phyloP scores from a whole-genome alignment of 2,113 vertebrate species.

The Stomatorhinus ivindoensis region DNA sequence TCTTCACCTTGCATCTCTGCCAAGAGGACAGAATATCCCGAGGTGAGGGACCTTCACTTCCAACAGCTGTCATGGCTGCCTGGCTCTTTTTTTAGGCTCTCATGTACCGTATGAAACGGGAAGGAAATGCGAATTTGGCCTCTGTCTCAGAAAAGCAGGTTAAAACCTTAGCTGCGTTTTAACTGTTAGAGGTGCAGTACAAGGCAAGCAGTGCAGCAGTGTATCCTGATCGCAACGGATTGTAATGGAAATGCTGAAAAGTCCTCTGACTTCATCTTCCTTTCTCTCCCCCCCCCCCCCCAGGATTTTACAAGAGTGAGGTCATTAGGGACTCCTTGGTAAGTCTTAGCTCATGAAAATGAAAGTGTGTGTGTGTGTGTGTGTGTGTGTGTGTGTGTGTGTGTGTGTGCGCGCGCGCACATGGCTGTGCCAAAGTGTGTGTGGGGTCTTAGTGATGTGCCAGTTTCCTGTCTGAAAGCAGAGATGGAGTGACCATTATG shows the following conservation, averaged over 20 bases:
- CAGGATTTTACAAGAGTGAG: slow-evolving; percentile 97
- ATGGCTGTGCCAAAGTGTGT: neutral
- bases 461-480: neutral
- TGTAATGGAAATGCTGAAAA: neutral
- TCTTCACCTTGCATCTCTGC: slow-evolving; percentile 92
- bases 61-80: neutral
- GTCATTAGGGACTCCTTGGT: slow-evolving; percentile 97
- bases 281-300: slow-evolving; percentile 23
- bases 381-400: too few relatives aligned
- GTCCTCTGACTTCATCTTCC: neutral
- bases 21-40: slow-evolving; percentile 66
- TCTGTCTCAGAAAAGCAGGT: neutral
- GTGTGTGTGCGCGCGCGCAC: neutral
- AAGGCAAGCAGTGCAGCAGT: neutral
- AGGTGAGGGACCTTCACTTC: slow-evolving; percentile 43
- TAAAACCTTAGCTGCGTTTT: neutral
- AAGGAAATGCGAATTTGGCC: neutral
- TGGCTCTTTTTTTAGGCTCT: neutral
- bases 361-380: neutral
- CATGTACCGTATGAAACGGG: neutral
- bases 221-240: neutral
- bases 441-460: neutral
- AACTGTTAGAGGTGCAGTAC: neutral
- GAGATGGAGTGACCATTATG: neutral
- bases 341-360: slow-evolving; percentile 54